These are phyloP conservation scores for Drosophila antonietae DNA, from an alignment of 2,888 invertebrate species.

Conservation along the genomic window DNA sequence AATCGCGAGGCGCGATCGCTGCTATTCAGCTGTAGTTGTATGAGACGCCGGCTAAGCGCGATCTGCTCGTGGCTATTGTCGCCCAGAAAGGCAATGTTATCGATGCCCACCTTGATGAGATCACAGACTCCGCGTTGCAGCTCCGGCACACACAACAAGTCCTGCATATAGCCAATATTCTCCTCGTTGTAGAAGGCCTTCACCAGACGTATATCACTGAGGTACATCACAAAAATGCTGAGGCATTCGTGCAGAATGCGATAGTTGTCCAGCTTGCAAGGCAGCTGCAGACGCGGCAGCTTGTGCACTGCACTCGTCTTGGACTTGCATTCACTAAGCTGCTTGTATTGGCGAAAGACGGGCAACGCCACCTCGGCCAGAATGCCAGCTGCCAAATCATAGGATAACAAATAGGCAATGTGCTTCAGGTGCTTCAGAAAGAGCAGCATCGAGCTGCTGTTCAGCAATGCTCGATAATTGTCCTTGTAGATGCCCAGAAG, in stretches of 20 bases:
- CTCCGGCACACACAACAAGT: constrained; percentile 78
- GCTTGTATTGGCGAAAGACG: constrained; percentile 80
- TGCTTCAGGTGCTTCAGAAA: constrained; percentile 83
- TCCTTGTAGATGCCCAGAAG: constrained; percentile 73
- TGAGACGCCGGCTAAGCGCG: constrained; percentile 75
- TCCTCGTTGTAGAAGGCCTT: constrained; percentile 83
- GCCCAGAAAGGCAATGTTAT: constrained; percentile 82
- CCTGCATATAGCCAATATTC: constrained; percentile 82
- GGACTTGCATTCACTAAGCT: constrained; percentile 26
- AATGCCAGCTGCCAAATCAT: constrained; percentile 80
- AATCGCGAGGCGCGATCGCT: constrained; percentile 73
- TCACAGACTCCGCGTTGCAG: constrained; percentile 82
- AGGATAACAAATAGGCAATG: constrained; percentile 79
- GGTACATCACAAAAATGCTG: constrained; percentile 82
- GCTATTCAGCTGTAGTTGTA: constrained; percentile 81
- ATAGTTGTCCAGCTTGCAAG: constrained; percentile 42
- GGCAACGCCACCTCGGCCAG: constrained; percentile 83
- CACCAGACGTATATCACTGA: constrained; percentile 82
- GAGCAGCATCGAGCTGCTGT: constrained; percentile 59
- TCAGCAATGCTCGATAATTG: constrained; percentile 48
- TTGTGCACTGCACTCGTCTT: constrained; percentile 14
- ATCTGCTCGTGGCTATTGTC: constrained; percentile 80
- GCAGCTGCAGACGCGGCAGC: constrained; percentile 32
- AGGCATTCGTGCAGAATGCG: constrained; percentile 80
- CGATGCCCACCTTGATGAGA: constrained; percentile 83